Evolutionary conservation across 2,113 vertebrate genomes (phyloP).

Genomic region (Cyphomyrus discorhynchus): DNA sequence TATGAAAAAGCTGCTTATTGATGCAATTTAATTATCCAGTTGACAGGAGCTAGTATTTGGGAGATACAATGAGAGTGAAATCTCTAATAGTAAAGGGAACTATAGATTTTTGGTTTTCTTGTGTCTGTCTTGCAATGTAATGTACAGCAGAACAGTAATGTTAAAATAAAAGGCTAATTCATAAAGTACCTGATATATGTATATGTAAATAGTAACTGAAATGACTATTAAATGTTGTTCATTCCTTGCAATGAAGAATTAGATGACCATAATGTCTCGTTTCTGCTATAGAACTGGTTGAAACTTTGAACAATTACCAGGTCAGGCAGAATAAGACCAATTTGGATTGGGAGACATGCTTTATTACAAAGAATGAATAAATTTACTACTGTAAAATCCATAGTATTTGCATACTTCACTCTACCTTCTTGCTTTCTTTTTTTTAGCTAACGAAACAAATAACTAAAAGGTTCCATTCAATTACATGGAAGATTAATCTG

Average conservation of each 20-base stretch:
- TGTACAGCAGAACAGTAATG: neutral
- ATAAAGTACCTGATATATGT: no score
- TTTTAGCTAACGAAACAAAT: neutral
- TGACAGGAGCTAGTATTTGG: neutral
- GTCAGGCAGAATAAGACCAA: no score
- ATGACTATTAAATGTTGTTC: no score
- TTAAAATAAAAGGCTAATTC: neutral
- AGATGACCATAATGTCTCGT: no score
- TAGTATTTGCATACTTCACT: no score
- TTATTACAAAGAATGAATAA: neutral
- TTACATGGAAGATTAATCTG: neutral
- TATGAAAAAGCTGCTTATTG: neutral
- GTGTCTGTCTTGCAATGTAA: neutral
- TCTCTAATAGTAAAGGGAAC: neutral
- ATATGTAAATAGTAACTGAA: no score
- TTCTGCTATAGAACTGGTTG: no score
- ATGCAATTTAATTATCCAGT: neutral
- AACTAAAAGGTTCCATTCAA: neutral
- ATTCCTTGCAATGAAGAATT: no score
- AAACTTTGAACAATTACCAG: no score
- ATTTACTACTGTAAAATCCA: no score
- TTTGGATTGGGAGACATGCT: neutral
- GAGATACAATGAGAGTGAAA: neutral
- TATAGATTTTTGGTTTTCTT: neutral
- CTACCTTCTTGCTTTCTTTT: neutral